Evolutionary conservation across 2,113 vertebrate species (phyloP).

Genomic region (Noturus placidus): DNA sequence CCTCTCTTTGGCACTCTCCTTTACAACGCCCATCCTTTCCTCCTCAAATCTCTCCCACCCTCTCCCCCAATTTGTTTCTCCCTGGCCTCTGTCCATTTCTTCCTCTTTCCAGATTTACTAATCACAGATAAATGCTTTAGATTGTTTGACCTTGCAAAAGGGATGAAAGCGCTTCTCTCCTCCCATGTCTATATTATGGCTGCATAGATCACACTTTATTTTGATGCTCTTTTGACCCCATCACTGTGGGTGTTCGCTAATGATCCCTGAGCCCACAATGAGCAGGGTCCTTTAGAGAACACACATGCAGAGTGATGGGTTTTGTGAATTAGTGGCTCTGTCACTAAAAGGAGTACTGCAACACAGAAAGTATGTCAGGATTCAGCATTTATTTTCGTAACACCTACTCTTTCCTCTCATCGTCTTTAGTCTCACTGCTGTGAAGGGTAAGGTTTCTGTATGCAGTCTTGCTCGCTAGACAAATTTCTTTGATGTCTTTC

Average conservation of each 20-base stretch:
- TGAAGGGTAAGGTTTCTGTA: background rate
- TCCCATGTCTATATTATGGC: background rate
- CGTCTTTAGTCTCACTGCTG: background rate
- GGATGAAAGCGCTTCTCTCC: background rate
- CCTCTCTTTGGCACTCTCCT: background rate
- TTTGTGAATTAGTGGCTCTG: background rate
- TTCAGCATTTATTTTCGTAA: background rate
- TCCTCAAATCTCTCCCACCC: conserved; percentile 14
- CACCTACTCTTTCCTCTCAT: background rate
- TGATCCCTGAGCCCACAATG: background rate
- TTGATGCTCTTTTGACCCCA: conserved; percentile 9
- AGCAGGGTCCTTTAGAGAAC: background rate
- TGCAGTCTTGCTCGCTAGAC: background rate
- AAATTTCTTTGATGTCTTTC: background rate
- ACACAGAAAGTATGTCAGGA: background rate
- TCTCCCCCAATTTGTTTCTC: background rate
- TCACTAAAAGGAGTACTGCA: background rate
- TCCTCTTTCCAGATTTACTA: conserved; percentile 4
- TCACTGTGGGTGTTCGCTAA: conserved; percentile 20
- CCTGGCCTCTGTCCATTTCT: background rate
- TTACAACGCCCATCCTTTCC: background rate
- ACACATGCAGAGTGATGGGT: conserved; percentile 1
- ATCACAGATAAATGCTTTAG: conserved; percentile 12
- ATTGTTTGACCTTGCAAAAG: conserved; percentile 14
- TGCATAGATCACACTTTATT: conserved; percentile 18